A percentile compares a stretch with the other conserved stretches of the same genome.
These are phyloP conservation scores for Drosophila bunnanda DNA, from an alignment of 2,888 invertebrate genomes.

Conservation along the genomic window DNA sequence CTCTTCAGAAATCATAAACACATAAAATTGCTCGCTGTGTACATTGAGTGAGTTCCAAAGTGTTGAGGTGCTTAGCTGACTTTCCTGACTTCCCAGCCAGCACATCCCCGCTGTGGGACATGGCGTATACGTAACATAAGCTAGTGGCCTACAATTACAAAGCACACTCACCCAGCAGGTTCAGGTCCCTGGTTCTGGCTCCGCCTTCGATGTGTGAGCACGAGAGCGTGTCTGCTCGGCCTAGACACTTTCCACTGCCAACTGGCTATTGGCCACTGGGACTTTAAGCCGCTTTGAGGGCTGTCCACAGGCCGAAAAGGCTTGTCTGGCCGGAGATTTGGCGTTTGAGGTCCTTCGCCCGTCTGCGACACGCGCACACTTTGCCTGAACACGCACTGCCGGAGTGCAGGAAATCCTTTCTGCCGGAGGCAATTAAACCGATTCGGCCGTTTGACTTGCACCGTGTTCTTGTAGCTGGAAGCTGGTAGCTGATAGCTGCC, in stretches of 20 bases:
- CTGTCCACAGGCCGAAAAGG: slow-evolving; percentile 29
- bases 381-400: slow-evolving; percentile 26
- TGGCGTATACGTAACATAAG: slow-evolving; percentile 41
- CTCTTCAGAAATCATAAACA: background rate
- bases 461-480: slow-evolving; percentile 8
- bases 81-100: slow-evolving; percentile 8
- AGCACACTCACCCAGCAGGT: slow-evolving; percentile 23
- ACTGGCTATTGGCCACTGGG: slow-evolving; percentile 20
- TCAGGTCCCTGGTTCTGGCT: slow-evolving; percentile 6
- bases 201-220: slow-evolving; percentile 2
- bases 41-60: background rate
- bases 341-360: slow-evolving; percentile 31
- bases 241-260: slow-evolving; percentile 15
- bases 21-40: background rate
- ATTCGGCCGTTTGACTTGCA: slow-evolving; percentile 57
- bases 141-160: slow-evolving; percentile 24
- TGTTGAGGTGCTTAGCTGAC: slow-evolving; percentile 3
- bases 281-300: slow-evolving; percentile 60
- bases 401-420: slow-evolving; percentile 52
- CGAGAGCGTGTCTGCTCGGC: slow-evolving; percentile 1
- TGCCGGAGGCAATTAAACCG: slow-evolving; percentile 66
- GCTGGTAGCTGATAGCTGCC: background rate
- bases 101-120: slow-evolving; percentile 12
- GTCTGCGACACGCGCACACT: slow-evolving; percentile 35
- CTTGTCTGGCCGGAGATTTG: slow-evolving; percentile 48